phyloP scores from a whole-genome alignment of 2,797 vertebrate genomes.

The Crypturellus tataupa region DNA sequence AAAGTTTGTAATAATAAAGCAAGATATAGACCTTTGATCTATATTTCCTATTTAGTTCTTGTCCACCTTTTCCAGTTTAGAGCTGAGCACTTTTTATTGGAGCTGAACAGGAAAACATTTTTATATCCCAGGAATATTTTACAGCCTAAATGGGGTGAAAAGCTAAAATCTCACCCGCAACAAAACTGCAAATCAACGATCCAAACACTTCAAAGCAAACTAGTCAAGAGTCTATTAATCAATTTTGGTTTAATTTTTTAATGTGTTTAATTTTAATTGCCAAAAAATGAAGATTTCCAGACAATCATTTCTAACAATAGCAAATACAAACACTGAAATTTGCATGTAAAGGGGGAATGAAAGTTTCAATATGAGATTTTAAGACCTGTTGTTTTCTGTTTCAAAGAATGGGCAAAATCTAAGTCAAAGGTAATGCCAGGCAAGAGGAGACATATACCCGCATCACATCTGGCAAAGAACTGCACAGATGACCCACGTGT shows the following conservation, averaged over 20 bases:
- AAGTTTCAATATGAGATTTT: not conserved
- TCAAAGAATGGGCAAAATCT: not conserved
- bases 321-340: not conserved
- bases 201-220: not conserved
- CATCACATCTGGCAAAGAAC: not conserved
- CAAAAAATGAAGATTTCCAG: not conserved
- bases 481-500: not conserved
- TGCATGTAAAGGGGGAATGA: not conserved
- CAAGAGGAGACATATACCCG: not conserved
- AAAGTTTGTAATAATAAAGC: not conserved
- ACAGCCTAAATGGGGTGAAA: not conserved
- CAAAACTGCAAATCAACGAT: not conserved
- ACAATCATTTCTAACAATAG: not conserved
- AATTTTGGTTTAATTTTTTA: not conserved
- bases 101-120: not conserved
- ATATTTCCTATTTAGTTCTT: not conserved
- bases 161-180: not conserved
- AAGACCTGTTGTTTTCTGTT: not conserved
- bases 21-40: not conserved
- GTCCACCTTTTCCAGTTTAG: not conserved
- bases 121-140: not conserved
- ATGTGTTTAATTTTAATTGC: not conserved
- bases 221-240: not conserved
- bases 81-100: not conserved
- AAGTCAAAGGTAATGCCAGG: not conserved